Conservation (phyloP, 2,888 invertebrate species). For the Chloroclystis v-ata region DNA sequence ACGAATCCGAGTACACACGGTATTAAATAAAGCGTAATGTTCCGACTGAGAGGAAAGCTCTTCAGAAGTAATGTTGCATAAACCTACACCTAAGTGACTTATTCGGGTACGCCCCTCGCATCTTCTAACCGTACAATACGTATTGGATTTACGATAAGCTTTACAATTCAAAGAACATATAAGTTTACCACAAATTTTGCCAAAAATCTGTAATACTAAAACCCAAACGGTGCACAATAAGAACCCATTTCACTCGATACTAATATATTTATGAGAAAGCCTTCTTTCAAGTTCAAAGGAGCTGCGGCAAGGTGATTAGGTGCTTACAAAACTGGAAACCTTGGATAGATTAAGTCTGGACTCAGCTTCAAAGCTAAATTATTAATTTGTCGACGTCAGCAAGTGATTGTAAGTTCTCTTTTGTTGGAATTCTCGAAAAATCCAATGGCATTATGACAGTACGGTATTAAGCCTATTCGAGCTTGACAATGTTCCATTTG, state of each 20-base stretch:
- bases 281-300: slow-evolving; percentile 33
- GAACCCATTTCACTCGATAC: slow-evolving; percentile 17
- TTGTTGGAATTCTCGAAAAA: slow-evolving; percentile 1
- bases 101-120: slow-evolving; percentile 35
- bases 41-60: slow-evolving; percentile 20
- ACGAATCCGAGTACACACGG: slow-evolving; percentile 10
- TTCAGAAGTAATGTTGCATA: slow-evolving; percentile 14
- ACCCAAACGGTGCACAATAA: slow-evolving; percentile 22
- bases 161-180: slow-evolving; percentile 35
- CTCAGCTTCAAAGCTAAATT: slow-evolving; percentile 21
- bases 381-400: slow-evolving; percentile 18
- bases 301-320: slow-evolving; percentile 25
- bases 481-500: not conserved
- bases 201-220: not conserved
- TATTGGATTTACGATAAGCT: slow-evolving; percentile 43
- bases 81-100: slow-evolving; percentile 36
- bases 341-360: slow-evolving; percentile 29
- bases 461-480: not conserved
- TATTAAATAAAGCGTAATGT: slow-evolving; percentile 20
- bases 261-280: slow-evolving; percentile 27
- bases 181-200: slow-evolving; percentile 21
- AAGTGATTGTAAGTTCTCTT: slow-evolving; percentile 9
- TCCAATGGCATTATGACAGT: not conserved
- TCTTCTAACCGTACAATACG: slow-evolving; percentile 35
- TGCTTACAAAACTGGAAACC: slow-evolving; percentile 28